Conservation (phyloP, 2,888 invertebrate genomes). For the Parascotia fuliginaria region DNA sequence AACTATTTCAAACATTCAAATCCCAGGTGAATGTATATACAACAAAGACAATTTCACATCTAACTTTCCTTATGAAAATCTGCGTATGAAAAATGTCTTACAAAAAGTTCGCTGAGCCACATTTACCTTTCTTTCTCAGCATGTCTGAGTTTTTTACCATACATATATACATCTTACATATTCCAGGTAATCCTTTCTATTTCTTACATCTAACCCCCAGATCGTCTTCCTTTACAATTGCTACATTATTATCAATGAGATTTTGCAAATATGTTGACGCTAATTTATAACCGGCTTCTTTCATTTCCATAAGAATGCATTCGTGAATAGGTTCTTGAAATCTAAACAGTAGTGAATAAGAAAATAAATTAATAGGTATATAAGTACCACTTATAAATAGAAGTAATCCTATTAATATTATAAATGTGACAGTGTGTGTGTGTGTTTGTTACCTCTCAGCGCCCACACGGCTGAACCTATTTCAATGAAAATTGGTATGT, state of each 20-base stretch:
- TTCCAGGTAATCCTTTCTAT: constrained; percentile 65
- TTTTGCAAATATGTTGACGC: constrained; percentile 81
- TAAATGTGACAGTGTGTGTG: too few species aligned
- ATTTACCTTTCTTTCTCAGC: constrained; percentile 72
- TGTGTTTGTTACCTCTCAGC: too few species aligned
- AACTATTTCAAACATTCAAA: too few species aligned
- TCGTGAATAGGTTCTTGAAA: constrained; percentile 81
- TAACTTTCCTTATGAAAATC: too few species aligned
- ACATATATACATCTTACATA: constrained; percentile 60
- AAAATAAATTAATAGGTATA: too few species aligned
- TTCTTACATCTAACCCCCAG: constrained; percentile 75
- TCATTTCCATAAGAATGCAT: constrained; percentile 83
- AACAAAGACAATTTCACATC: too few species aligned
- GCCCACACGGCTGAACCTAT: too few species aligned
- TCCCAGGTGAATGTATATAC: too few species aligned
- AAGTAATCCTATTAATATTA: too few species aligned
- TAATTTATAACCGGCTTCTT: constrained; percentile 78
- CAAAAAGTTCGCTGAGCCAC: neutral
- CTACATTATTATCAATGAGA: constrained; percentile 84
- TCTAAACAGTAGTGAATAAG: constrained; percentile 59
- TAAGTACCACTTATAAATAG: too few species aligned
- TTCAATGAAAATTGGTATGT: too few species aligned
- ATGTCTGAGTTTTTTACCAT: neutral
- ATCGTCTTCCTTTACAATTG: constrained; percentile 77
- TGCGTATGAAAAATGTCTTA: too few species aligned